These are phyloP conservation scores for Drosophila subquinaria DNA, from an alignment of 2,888 invertebrate genomes.

Conservation along the genomic window DNA sequence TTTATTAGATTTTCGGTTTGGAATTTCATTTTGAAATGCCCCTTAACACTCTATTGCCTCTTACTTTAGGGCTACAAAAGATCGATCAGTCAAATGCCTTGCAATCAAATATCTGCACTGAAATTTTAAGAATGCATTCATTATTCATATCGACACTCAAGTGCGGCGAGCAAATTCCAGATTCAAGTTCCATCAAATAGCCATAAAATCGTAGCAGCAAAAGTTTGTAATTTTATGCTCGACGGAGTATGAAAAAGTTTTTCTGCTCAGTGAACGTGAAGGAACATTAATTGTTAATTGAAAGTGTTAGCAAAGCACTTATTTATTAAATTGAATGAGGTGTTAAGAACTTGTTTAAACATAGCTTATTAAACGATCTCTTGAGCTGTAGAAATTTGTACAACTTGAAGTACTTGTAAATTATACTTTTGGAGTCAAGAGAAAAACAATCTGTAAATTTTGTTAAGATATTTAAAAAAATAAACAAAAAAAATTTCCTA, in stretches of 20 bases:
- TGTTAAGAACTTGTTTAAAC: not conserved
- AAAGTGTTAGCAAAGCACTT: slow-evolving; percentile 11
- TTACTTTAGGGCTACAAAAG: slow-evolving; percentile 11
- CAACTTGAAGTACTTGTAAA: not conserved
- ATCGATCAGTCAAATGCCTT: slow-evolving; percentile 18
- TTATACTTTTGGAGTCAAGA: no score
- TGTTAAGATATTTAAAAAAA: no score
- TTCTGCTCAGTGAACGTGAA: slow-evolving; percentile 7
- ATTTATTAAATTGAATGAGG: not conserved
- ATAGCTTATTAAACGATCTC: not conserved
- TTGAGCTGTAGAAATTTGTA: not conserved
- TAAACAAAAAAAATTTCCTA: no score
- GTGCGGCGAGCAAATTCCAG: not conserved
- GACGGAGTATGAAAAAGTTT: slow-evolving; percentile 68
- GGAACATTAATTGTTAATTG: slow-evolving; percentile 37
- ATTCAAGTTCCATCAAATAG: not conserved
- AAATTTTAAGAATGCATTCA: not conserved
- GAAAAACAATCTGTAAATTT: no score
- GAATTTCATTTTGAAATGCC: slow-evolving; percentile 47
- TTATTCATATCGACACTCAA: slow-evolving; percentile 1
- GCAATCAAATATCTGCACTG: slow-evolving; percentile 36
- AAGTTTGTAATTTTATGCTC: slow-evolving; percentile 60
- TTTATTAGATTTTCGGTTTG: slow-evolving; percentile 20
- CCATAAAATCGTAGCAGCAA: not conserved
- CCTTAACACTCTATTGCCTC: slow-evolving; percentile 43